Conservation (phyloP, 1,140 invertebrate species). For the Mycetomoellerius zeteki region DNA sequence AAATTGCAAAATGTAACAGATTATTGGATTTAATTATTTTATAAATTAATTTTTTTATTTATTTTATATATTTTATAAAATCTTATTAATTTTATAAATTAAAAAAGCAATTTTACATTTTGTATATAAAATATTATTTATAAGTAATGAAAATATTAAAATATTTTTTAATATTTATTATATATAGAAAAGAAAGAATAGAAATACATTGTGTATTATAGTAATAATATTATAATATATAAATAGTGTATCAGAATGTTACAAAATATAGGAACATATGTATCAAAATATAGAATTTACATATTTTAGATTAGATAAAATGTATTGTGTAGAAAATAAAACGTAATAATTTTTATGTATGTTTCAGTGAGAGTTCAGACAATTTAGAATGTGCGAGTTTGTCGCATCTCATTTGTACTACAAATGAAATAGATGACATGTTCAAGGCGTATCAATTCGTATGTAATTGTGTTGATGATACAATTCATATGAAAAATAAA, state of each 20-base stretch:
- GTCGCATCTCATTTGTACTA: not conserved
- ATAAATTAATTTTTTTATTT: no score
- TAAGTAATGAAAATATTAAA: no score
- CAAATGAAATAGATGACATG: not conserved
- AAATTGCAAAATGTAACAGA: no score
- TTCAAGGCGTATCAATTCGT: not conserved
- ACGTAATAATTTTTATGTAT: not conserved
- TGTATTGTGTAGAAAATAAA: not conserved
- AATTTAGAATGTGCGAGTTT: not conserved
- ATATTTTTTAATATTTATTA: no score
- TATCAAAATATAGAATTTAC: slow-evolving; percentile 6
- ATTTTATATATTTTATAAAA: no score
- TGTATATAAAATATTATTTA: no score
- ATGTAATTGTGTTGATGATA: not conserved
- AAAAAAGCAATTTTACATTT: no score
- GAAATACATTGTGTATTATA: no score
- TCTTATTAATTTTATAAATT: no score
- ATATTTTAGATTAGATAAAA: not conserved
- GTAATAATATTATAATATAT: not conserved
- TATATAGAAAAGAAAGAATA: no score
- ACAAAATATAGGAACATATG: not conserved
- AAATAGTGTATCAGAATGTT: not conserved
- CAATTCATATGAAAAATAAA: not conserved
- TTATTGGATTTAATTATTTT: no score
- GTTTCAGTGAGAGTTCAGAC: not conserved